These are phyloP conservation scores for Oreortyx pictus DNA, from an alignment of 2,797 vertebrate genomes.

Conservation along the genomic window DNA sequence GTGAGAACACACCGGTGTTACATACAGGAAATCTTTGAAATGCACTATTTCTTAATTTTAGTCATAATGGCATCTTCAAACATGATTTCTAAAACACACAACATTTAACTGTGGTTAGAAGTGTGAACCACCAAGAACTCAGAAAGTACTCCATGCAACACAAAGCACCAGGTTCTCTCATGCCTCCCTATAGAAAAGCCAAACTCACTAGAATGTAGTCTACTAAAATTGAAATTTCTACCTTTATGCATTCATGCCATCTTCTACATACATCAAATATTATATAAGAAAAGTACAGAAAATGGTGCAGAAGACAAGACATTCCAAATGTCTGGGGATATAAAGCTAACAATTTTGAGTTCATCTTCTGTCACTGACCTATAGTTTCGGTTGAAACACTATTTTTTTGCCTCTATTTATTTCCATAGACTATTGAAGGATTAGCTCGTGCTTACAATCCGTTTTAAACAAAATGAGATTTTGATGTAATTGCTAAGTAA, in stretches of 20 bases:
- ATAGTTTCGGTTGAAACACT: background rate
- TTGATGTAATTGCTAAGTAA: conserved; percentile 47
- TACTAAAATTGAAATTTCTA: background rate
- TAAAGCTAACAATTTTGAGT: background rate
- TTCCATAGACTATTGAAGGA: conserved; percentile 36
- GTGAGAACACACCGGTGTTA: background rate
- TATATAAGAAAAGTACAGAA: background rate
- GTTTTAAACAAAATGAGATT: conserved; percentile 58
- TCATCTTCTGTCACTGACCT: conserved; percentile 10
- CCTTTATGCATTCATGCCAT: background rate
- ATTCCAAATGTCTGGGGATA: background rate
- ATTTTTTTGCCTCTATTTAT: background rate
- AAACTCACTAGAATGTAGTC: background rate
- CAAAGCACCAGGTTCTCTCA: background rate
- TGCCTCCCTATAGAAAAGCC: background rate
- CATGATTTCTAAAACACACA: background rate
- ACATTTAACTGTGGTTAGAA: background rate
- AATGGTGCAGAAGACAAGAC: background rate
- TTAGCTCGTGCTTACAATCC: conserved; percentile 46
- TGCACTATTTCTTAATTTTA: background rate
- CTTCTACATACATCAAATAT: background rate
- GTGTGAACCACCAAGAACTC: background rate
- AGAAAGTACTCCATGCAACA: background rate
- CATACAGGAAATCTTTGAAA: background rate
- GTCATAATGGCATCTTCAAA: background rate